Evolutionary conservation across 2,113 vertebrate genomes (phyloP), one percentile per base, ranked within the genome.

Genomic region (Narcine bancroftii): DNA sequence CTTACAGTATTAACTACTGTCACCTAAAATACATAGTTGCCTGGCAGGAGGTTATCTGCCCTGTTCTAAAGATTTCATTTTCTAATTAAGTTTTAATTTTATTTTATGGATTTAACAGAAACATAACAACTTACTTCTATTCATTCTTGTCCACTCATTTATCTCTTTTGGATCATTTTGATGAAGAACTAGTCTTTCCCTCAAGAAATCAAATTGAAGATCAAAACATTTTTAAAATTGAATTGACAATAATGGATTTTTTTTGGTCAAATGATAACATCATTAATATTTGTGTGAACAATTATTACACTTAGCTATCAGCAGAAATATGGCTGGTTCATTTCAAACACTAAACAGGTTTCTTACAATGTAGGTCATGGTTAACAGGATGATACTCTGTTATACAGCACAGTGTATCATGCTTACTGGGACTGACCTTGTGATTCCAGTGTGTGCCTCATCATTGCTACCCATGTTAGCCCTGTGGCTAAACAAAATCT

Each of bases 201-300:
- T 91, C 66, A 91, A 91, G 39, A 24, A 69, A 91, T 91, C 63
- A 91, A 45, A 91, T 45, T 65, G 7, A 91, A 91, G 60, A 69
- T 91, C 39, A 91, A 91, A 91, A 91, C 65, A 69, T 65, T 91
- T 19, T 91, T 91, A 45, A 91, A 91, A 69, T 39, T 45, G 36
- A 45, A 66, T 15, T 66, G 60, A 6, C 60, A 29, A 42, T 66
- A 66, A 39, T 69, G 26, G 39, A 26, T 91, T 65, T 89, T 79
- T 75, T 33, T 39, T 91, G 66, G 87, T 66, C 63, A 69, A 66
- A 45, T 13, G 24, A 69, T 69, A 69, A 91, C 4, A 45, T 91
- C 66, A 91, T 91, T 65, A 65, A 89, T 89, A 89, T 89, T 89
- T 91, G 87, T 39, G 69, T 39, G 45, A 63, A 19, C 87, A 66